These are phyloP conservation scores for Amphipyra tragopoginis DNA, from an alignment of 2,888 invertebrate species.

Conservation along the genomic window DNA sequence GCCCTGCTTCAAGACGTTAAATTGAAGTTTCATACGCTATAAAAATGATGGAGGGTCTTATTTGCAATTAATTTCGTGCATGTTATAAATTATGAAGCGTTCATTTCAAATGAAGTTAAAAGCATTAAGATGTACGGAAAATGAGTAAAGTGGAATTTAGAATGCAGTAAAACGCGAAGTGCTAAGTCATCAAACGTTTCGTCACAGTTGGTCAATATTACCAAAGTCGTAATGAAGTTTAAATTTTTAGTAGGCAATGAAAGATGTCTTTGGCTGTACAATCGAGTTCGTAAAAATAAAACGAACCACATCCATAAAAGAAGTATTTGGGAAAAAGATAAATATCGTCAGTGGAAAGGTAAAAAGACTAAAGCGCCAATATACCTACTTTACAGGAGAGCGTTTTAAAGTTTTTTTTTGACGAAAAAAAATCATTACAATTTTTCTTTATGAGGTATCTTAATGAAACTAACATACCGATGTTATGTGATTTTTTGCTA, in stretches of 20 bases:
- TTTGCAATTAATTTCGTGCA: slow-evolving; percentile 36
- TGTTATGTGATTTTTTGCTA: too few species aligned
- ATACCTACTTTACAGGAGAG: too few species aligned
- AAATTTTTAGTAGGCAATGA: slow-evolving; percentile 30
- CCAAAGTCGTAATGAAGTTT: slow-evolving; percentile 33
- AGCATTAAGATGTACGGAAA: slow-evolving; percentile 3
- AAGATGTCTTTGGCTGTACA: not conserved
- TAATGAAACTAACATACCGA: too few species aligned
- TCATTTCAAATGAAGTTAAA: slow-evolving; percentile 25
- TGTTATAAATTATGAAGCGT: slow-evolving; percentile 15
- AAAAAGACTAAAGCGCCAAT: too few species aligned
- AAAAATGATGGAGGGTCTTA: slow-evolving; percentile 52
- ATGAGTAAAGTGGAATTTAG: slow-evolving; percentile 30
- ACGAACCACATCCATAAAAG: not conserved
- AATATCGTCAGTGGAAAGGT: too few species aligned
- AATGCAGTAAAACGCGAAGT: slow-evolving; percentile 24
- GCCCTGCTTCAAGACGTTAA: slow-evolving; percentile 38
- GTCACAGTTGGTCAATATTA: slow-evolving; percentile 18
- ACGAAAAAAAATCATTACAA: too few species aligned
- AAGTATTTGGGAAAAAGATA: not conserved
- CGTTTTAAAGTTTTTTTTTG: too few species aligned
- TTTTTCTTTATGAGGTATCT: too few species aligned
- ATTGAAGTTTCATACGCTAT: slow-evolving; percentile 44
- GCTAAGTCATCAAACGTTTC: slow-evolving; percentile 25
- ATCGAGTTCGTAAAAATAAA: too few species aligned